Percentiles rank a stretch among this genome's conserved stretches.
Conservation (phyloP, 2,797 vertebrate species). For the Galagoides demidoff region DNA sequence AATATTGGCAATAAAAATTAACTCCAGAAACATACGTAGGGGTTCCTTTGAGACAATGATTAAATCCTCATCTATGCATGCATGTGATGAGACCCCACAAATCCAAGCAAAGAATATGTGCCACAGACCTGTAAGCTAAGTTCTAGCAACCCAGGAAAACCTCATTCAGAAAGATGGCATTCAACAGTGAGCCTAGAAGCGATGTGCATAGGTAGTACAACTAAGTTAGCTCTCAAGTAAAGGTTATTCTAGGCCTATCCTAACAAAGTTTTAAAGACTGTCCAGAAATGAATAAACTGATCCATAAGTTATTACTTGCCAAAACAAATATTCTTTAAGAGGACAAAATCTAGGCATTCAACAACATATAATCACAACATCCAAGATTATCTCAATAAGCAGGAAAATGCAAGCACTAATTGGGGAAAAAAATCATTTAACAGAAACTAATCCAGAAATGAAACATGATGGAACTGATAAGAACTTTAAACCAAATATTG, state of each 20-base stretch:
- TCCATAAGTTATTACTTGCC: not conserved
- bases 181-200: not conserved
- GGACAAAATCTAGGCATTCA: not conserved
- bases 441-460: not conserved
- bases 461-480: not conserved
- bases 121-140: not conserved
- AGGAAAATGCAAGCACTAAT: not conserved
- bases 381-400: not conserved
- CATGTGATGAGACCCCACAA: not conserved
- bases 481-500: not conserved
- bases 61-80: not conserved
- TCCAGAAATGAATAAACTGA: not conserved
- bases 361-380: not conserved
- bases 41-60: not conserved
- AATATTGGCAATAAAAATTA: not conserved
- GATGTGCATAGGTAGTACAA: not conserved
- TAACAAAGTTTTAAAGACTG: not conserved
- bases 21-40: not conserved
- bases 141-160: not conserved
- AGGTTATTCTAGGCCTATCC: not conserved
- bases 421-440: too few species aligned
- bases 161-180: not conserved
- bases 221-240: not conserved
- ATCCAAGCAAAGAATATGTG: not conserved
- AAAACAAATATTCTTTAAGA: not conserved